These are phyloP conservation scores for Sinocyclocheilus maitianheensis DNA, from an alignment of 2,113 vertebrate species.

Conservation along the genomic window DNA sequence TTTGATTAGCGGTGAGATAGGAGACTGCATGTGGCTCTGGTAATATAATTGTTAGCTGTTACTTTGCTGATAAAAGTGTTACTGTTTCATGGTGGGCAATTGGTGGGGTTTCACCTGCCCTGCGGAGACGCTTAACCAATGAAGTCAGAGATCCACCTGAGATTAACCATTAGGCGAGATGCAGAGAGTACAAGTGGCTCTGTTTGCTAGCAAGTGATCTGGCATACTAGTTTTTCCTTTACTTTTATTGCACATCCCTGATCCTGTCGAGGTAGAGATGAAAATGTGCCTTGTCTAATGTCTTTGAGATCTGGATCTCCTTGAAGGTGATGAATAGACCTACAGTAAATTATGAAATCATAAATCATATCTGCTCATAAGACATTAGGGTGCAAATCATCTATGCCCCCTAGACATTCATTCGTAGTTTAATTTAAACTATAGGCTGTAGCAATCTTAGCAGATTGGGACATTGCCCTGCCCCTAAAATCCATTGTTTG, in stretches of 20 bases:
- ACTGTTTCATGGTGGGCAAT: constrained; percentile 77
- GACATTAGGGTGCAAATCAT: not conserved
- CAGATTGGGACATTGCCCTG: constrained; percentile 68
- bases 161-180: constrained; percentile 77
- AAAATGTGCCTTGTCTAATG: constrained; percentile 15
- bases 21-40: constrained; percentile 74
- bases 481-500: constrained; percentile 80
- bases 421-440: constrained; percentile 40
- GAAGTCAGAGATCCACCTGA: constrained; percentile 78
- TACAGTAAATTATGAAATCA: not conserved
- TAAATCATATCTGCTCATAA: constrained; percentile 25
- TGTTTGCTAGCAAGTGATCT: constrained; percentile 72
- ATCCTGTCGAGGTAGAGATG: not conserved
- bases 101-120: constrained; percentile 78
- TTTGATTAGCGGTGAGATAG: constrained; percentile 80
- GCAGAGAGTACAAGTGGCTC: constrained; percentile 71
- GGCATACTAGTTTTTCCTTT: constrained; percentile 69
- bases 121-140: constrained; percentile 81
- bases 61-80: constrained; percentile 80
- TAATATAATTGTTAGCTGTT: constrained; percentile 82
- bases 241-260: constrained; percentile 53
- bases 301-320: constrained; percentile 19
- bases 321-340: constrained; percentile 32
- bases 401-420: not conserved
- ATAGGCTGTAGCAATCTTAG: constrained; percentile 61